Percentiles rank a stretch among this genome's conserved stretches.
These are phyloP conservation scores for Drosophila demipolita DNA, from an alignment of 2,888 invertebrate genomes.

Conservation along the genomic window DNA sequence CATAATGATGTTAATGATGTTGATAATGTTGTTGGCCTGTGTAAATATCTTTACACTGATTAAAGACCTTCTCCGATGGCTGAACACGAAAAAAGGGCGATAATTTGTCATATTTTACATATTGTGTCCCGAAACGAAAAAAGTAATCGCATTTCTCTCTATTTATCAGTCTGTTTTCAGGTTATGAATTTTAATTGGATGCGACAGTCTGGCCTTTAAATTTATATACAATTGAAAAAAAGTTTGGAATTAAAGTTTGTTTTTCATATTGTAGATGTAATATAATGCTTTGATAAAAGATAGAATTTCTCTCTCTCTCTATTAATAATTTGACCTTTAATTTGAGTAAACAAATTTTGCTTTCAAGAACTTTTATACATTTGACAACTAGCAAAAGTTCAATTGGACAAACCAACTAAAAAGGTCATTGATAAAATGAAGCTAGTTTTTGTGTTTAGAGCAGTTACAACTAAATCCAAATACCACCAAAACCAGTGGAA, in stretches of 20 bases:
- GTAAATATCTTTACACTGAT: constrained; percentile 58
- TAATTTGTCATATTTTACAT: constrained; percentile 40
- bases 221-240: background rate
- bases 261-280: background rate
- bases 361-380: background rate
- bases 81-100: constrained; percentile 30
- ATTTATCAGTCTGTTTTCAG: constrained; percentile 20
- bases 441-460: background rate
- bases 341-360: background rate
- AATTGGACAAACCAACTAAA: background rate
- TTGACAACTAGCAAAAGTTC: background rate
- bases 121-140: background rate
- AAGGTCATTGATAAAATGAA: constrained; percentile 2
- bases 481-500: constrained; percentile 3
- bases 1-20: background rate
- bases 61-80: constrained; percentile 50
- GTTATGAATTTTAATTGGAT: constrained; percentile 38
- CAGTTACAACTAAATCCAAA: constrained; percentile 6
- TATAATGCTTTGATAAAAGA: background rate
- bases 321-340: constrained; percentile 21
- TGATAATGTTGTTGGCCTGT: constrained; percentile 23
- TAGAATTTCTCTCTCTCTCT: background rate
- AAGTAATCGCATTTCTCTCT: constrained; percentile 23
- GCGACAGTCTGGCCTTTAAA: constrained; percentile 12
- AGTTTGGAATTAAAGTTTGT: constrained; percentile 17